A percentile compares a stretch with the other conserved stretches of the same genome.
These are phyloP conservation scores for Cylas formicarius DNA, from an alignment of 1,140 invertebrate genomes.

Conservation along the genomic window DNA sequence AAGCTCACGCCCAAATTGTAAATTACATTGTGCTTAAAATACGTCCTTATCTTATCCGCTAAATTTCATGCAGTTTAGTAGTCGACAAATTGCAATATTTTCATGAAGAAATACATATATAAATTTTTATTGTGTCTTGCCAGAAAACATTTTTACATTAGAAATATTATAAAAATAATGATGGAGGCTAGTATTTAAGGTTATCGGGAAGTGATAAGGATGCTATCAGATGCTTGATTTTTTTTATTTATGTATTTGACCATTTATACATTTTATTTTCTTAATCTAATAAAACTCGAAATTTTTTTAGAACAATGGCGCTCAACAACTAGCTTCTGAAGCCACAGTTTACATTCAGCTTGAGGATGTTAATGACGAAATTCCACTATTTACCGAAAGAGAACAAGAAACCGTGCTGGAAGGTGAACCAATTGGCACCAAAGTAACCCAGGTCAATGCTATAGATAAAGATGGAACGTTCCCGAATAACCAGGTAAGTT, in stretches of 20 bases:
- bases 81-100: no score
- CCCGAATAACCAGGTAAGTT: constrained; percentile 82
- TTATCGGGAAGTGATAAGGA: no score
- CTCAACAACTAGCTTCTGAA: constrained; percentile 89
- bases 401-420: constrained; percentile 92
- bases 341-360: constrained; percentile 89
- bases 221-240: background rate
- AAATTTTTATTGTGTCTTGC: no score
- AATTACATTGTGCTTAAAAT: no score
- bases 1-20: no score
- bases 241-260: constrained; percentile 6
- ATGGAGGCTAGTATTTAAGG: no score
- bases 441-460: constrained; percentile 93
- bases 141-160: no score
- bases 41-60: no score
- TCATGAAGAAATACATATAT: no score
- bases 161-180: no score
- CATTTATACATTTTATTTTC: constrained; percentile 1
- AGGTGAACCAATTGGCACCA: constrained; percentile 87
- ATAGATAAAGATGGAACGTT: constrained; percentile 94
- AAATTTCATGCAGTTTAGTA: no score
- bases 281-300: background rate
- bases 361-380: constrained; percentile 95
- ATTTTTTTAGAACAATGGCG: constrained; percentile 77
- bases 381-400: constrained; percentile 87